Conservation (phyloP, 2,113 vertebrate species). For the Pipa parva region DNA sequence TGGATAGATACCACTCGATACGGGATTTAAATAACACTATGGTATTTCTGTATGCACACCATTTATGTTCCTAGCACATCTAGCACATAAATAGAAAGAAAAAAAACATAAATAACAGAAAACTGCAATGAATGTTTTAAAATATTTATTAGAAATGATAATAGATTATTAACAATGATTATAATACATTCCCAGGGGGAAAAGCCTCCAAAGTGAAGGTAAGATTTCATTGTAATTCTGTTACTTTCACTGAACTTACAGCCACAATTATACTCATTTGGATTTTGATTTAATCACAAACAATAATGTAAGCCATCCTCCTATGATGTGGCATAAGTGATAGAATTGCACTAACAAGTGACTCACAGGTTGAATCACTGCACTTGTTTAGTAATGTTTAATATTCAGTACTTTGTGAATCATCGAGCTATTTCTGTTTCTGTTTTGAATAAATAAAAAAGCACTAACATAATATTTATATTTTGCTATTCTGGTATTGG, state of each 20-base stretch:
- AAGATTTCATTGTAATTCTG: too few species aligned
- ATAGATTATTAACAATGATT: too few species aligned
- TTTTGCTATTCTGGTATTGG: not conserved
- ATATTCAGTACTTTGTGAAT: not conserved
- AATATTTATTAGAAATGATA: too few species aligned
- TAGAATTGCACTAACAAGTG: not conserved
- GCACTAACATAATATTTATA: not conserved
- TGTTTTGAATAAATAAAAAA: not conserved
- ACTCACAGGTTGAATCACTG: not conserved
- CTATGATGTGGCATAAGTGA: not conserved
- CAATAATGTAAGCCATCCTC: not conserved
- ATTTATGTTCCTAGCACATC: too few species aligned
- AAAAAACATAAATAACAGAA: too few species aligned
- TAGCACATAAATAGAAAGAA: too few species aligned
- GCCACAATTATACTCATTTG: not conserved
- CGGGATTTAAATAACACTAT: too few species aligned
- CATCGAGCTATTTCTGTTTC: not conserved
- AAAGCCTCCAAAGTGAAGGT: too few species aligned
- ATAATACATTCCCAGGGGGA: too few species aligned
- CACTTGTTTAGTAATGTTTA: not conserved
- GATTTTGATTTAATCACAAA: slow-evolving; percentile 1
- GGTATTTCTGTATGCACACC: too few species aligned
- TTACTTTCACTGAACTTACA: not conserved
- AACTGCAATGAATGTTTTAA: too few species aligned
- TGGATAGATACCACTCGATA: too few species aligned